Evolutionary conservation across 2,113 vertebrate genomes (phyloP), one percentile per base, ranked within the genome.

Genomic region (Rafetus swinhoei): DNA sequence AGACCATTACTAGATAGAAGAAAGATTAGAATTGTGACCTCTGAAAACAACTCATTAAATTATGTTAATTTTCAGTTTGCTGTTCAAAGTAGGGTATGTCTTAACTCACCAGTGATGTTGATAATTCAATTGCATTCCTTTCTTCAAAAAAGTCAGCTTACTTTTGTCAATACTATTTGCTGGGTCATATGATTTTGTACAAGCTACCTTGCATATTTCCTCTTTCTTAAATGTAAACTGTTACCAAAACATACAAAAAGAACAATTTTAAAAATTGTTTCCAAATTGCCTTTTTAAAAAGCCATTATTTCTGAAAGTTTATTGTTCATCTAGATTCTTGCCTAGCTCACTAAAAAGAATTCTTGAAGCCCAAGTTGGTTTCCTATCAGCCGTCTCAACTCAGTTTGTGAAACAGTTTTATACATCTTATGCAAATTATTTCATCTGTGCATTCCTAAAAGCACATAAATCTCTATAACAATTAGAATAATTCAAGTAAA

Each of bases 71-170:
- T 39, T 85, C 81, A 24, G 8, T 59, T 27, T 77, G 89, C 55
- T 92, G 29, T 72, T 59, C 77, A 22, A 52, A 6, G 19, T 52
- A 84, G 80, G 22, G 83, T 9, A 57, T 6, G 57, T 80, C 35
- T 74, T 54, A 81, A 90, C 98, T 93, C 93, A 99, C 98, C 99
- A 99, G 95, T 99, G 98, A 95, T 99, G 98, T 80, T 99, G 98
- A 93, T 99, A 99, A 97, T 99, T 99, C 82, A 99, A 79, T 6
- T 98, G 95, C 98, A 99, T 99, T 94, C 98, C 98, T 93, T 98
- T 99, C 98, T 98, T 99, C 84, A 99, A 97, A 97, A 99, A 99
- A 27, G 98, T 97, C 94, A 99, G 93, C 54, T 98, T 98, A 93
- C 82, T 93, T 94, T 96, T 98, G 92, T 98, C 97, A 24, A 95